phyloP scores from a whole-genome alignment of 2,797 vertebrate species.

The Mormyrus proboscirostris region DNA sequence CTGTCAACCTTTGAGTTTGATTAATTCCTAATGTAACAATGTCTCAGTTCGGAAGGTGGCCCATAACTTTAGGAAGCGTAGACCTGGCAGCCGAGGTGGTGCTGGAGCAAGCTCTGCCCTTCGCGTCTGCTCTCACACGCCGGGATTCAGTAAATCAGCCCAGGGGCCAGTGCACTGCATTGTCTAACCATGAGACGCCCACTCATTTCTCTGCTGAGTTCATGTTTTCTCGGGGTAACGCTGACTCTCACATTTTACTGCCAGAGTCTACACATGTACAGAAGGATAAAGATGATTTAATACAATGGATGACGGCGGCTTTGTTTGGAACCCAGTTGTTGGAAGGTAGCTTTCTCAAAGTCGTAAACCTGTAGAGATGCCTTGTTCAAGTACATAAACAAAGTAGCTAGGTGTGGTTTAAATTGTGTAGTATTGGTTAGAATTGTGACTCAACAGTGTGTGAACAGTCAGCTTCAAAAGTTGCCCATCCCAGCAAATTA shows the following conservation, averaged over 20 bases:
- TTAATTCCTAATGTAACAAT: constrained; percentile 26
- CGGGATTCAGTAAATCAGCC: background rate
- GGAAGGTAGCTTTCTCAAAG: background rate
- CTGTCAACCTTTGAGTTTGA: background rate
- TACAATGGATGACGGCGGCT: background rate
- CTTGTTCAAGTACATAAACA: background rate
- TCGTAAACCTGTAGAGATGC: background rate
- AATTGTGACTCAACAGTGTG: background rate
- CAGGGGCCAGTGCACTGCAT: background rate
- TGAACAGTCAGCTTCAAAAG: background rate
- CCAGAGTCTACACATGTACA: background rate
- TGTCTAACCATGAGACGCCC: background rate
- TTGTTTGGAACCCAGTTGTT: background rate
- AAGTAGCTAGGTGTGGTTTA: background rate
- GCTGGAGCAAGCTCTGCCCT: background rate
- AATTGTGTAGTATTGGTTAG: background rate
- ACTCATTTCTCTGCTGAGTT: background rate
- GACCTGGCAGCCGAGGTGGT: constrained; percentile 43
- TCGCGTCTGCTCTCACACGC: background rate
- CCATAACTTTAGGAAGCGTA: constrained; percentile 41
- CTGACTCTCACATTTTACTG: background rate
- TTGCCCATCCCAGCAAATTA: background rate
- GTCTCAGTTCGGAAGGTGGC: constrained; percentile 36
- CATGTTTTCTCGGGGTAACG: background rate
- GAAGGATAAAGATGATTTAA: constrained; percentile 6